Percentiles rank a stretch among this genome's conserved stretches.
Conservation (phyloP, 2,888 invertebrate species). For the Caenorhabditis wallacei region DNA sequence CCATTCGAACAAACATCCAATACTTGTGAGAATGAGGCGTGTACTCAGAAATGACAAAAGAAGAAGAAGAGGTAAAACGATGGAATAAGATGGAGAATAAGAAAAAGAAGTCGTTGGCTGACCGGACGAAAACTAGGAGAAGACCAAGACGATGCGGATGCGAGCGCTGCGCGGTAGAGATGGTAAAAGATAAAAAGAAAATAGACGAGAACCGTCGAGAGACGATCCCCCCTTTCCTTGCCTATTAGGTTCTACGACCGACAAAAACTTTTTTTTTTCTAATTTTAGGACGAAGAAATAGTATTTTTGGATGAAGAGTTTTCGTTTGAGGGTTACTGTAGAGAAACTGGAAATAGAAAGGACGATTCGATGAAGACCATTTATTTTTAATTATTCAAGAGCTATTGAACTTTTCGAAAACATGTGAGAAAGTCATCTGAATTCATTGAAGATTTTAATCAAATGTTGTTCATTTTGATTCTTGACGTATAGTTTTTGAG, state of each 20-base stretch:
- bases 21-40: slow-evolving; percentile 35
- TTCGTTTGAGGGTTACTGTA: not conserved
- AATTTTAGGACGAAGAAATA: slow-evolving; percentile 19
- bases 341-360: too few species aligned
- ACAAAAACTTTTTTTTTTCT: slow-evolving; percentile 12
- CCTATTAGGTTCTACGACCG: slow-evolving; percentile 31
- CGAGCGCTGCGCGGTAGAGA: slow-evolving; percentile 40
- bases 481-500: too few species aligned
- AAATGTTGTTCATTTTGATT: too few species aligned
- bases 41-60: slow-evolving; percentile 41
- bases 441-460: too few species aligned
- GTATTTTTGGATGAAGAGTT: not conserved
- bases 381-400: not conserved
- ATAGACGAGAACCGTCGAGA: slow-evolving; percentile 38
- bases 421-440: slow-evolving; percentile 1
- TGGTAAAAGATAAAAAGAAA: slow-evolving; percentile 46
- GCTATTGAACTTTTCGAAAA: slow-evolving; percentile 18
- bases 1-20: slow-evolving; percentile 22
- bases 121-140: slow-evolving; percentile 30
- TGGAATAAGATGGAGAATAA: slow-evolving; percentile 20
- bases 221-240: slow-evolving; percentile 6
- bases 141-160: slow-evolving; percentile 31
- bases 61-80: slow-evolving; percentile 23
- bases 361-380: not conserved
- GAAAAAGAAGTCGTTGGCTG: slow-evolving; percentile 30